Evolutionary conservation across 2,888 invertebrate genomes (phyloP).

Genomic region (Chrysomela aeneicollis): DNA sequence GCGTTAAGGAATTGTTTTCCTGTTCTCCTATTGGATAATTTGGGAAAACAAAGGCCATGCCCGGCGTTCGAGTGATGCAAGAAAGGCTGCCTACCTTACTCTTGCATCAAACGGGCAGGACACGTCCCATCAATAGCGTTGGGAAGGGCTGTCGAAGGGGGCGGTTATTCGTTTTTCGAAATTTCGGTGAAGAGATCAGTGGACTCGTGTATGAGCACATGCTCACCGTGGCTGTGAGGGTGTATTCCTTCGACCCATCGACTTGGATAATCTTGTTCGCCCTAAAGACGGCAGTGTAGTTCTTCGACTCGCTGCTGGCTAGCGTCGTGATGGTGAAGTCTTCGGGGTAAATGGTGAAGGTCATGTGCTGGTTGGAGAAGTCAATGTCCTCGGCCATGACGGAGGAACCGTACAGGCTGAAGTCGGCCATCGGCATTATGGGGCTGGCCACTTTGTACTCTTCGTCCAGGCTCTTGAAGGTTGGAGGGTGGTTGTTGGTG

Average conservation of each 20-base stretch:
- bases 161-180: too few relatives aligned
- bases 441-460: slow-evolving; percentile 63
- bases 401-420: slow-evolving; percentile 59
- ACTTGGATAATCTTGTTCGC: slow-evolving; percentile 39
- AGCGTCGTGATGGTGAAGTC: slow-evolving; percentile 41
- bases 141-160: too few relatives aligned
- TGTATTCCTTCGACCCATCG: slow-evolving; percentile 34
- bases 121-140: too few relatives aligned
- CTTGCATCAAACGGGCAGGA: too few relatives aligned
- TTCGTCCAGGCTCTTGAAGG: slow-evolving; percentile 57
- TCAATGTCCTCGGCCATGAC: slow-evolving; percentile 65
- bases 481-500: slow-evolving; percentile 64
- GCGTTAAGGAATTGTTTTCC: too few relatives aligned
- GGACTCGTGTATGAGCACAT: too few relatives aligned
- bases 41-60: too few relatives aligned
- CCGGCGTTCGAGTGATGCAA: too few relatives aligned
- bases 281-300: slow-evolving; percentile 41
- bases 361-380: slow-evolving; percentile 60
- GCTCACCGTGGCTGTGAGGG: slow-evolving; percentile 51
- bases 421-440: slow-evolving; percentile 58
- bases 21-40: too few relatives aligned
- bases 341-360: slow-evolving; percentile 44
- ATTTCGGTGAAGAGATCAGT: not conserved
- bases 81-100: too few relatives aligned
- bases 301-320: slow-evolving; percentile 32